Evolutionary conservation across 2,113 vertebrate genomes (phyloP), one percentile per base, ranked within the genome.

Genomic region (Dinomys branickii): DNA sequence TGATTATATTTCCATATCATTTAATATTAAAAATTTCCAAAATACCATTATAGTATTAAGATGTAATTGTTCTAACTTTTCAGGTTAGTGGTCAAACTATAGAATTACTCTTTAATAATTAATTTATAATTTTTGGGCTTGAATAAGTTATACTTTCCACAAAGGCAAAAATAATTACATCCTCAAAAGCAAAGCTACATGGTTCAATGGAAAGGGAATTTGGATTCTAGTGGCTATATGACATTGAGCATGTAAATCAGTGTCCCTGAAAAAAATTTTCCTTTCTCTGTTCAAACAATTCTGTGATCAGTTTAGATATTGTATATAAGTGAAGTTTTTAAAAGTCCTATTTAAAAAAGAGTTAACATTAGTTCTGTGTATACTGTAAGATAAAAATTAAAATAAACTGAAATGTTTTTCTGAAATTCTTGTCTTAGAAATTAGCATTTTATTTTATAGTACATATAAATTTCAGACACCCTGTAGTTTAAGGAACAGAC

Each of bases 31-130:
- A 94, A 93, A 56, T 91, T 90, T 89, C 12, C 86, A n/a, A 41
- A 91, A 90, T n/a, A 96, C 75, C n/a, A 63, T 56, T 59, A 85
- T 77, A 94, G 88, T 94, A 94, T 80, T 92, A 84, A 97, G 86
- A 93, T 67, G 26, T n/a, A 92, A 94, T 56, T 52, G 61, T 7
- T 95, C 50, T 13, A 59, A 90, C 88, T 92, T 41, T 94, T 89
- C 28, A 82, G 94, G 67, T 96, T 95, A 95, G 38, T 92, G 52
- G 93, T 94, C 54, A 61, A 98, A 88, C 65, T 80, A 86, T 61
- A 65, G 26, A 81, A 87, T 65, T 80, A 93, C 30, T 71, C 11
- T 67, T 88, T 82, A 93, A 94, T 92, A 77, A 94, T 88, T 94
- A 56, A 56, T 86, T 78, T 52, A 94, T 17, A 92, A 83, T 7